Evolutionary conservation across 1,140 invertebrate species (phyloP).

Genomic region (Euura lappo): DNA sequence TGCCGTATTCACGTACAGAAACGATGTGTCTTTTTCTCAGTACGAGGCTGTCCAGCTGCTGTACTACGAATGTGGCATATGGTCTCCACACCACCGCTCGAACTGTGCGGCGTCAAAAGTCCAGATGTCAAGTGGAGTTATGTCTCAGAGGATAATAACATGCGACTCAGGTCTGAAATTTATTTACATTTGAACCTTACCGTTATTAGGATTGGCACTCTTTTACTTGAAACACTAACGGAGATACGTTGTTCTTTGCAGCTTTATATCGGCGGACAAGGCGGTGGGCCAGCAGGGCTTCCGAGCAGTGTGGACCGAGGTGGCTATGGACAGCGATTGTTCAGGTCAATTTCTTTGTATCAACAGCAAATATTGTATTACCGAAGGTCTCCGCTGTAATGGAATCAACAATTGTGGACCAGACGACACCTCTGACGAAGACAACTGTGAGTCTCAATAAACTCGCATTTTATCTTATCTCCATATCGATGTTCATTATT

Average conservation of each 20-base stretch:
- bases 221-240: background rate
- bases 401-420: constrained; percentile 81
- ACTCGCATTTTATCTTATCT: constrained; percentile 10
- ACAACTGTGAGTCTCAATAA: constrained; percentile 73
- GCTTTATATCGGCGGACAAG: constrained; percentile 85
- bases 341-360: constrained; percentile 69
- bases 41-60: constrained; percentile 86
- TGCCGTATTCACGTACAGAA: too few species aligned
- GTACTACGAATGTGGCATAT: constrained; percentile 88
- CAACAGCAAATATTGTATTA: constrained; percentile 79
- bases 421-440: constrained; percentile 80
- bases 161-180: constrained; percentile 77
- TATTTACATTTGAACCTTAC: constrained; percentile 2
- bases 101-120: constrained; percentile 87
- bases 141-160: constrained; percentile 81
- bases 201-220: constrained; percentile 9
- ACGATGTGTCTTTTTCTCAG: constrained; percentile 57
- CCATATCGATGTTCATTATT: constrained; percentile 42
- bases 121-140: constrained; percentile 78
- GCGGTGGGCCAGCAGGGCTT: constrained; percentile 83
- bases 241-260: constrained; percentile 43
- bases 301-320: constrained; percentile 89
- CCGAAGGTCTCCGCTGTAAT: constrained; percentile 78
- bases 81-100: constrained; percentile 74
- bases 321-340: constrained; percentile 65